phyloP scores from a whole-genome alignment of 2,113 vertebrate genomes.

The Chelonoidis abingdonii region DNA sequence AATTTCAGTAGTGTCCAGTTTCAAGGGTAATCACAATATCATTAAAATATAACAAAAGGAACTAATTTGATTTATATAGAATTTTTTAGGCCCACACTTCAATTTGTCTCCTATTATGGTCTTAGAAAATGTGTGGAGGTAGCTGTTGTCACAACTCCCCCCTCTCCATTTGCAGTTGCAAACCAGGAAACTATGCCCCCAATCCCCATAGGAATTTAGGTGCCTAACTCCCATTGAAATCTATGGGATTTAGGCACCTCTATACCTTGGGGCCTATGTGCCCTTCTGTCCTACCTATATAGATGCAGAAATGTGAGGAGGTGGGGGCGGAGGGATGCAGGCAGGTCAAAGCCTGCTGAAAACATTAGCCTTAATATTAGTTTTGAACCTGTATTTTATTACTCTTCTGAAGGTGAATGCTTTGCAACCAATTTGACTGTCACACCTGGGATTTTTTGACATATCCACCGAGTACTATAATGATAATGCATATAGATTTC shows the following conservation, averaged over 20 bases:
- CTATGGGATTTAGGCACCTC: too few species aligned
- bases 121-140: background rate
- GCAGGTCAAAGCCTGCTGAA: background rate
- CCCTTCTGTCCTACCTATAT: background rate
- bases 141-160: background rate
- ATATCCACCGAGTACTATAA: background rate
- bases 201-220: background rate
- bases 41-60: background rate
- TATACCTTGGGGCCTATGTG: background rate
- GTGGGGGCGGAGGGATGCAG: background rate
- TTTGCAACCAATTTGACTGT: background rate
- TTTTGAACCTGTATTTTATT: background rate
- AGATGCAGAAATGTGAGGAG: background rate
- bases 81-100: background rate
- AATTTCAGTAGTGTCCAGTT: conserved; percentile 17
- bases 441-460: background rate
- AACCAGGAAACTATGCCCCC: background rate
- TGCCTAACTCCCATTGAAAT: too few species aligned
- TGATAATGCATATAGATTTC: background rate
- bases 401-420: background rate
- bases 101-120: rapidly evolving
- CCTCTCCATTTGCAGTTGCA: background rate
- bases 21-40: conserved; percentile 37
- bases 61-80: background rate
- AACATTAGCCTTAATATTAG: background rate